phyloP scores from a whole-genome alignment of 2,888 invertebrate species.

The Lasioglossum oenotherae region DNA sequence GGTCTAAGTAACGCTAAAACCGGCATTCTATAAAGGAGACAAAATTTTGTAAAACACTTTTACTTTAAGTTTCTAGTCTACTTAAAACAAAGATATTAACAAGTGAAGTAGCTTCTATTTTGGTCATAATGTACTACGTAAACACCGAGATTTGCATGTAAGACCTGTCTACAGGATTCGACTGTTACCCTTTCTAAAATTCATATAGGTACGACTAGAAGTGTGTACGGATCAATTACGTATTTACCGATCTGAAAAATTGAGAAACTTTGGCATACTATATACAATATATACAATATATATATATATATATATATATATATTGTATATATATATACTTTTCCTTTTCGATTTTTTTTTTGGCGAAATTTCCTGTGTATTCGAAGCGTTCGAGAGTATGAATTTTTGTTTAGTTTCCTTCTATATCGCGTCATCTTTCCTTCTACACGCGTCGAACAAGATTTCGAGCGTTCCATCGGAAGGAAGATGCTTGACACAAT shows the following conservation, averaged over 20 bases:
- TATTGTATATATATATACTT: neutral
- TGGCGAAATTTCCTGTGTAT: conserved; percentile 14
- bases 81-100: conserved; percentile 64
- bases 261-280: conserved; percentile 18
- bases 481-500: conserved; percentile 71
- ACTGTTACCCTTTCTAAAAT: conserved; percentile 58
- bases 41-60: conserved; percentile 72
- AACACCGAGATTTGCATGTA: conserved; percentile 66
- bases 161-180: conserved; percentile 64
- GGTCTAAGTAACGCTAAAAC: conserved; percentile 70
- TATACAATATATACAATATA: too few relatives aligned
- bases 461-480: conserved; percentile 59
- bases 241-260: conserved; percentile 46
- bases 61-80: conserved; percentile 80
- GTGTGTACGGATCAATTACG: conserved; percentile 69
- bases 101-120: conserved; percentile 76
- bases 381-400: conserved; percentile 1
- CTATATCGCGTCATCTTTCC: conserved; percentile 65
- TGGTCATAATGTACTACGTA: conserved; percentile 68
- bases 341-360: neutral
- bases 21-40: conserved; percentile 58
- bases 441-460: conserved; percentile 56
- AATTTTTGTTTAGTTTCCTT: conserved; percentile 41
- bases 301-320: neutral
- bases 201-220: conserved; percentile 57